Evolutionary conservation across 2,797 vertebrate species (phyloP).

Genomic region (Simalia tracyae): DNA sequence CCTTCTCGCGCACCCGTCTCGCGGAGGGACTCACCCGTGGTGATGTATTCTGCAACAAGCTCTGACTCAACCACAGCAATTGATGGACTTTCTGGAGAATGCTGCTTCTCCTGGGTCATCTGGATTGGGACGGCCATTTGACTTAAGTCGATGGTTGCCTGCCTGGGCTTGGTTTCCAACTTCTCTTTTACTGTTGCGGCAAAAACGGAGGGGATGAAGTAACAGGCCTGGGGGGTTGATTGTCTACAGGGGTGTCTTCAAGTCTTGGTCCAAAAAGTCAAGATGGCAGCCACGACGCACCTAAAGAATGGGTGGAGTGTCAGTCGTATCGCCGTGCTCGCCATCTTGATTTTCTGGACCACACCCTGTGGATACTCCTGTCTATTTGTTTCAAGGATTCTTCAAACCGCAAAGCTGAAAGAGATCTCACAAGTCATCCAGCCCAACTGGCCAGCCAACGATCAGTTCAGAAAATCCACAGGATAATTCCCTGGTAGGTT

Average conservation of each 20-base stretch:
- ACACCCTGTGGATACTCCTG: neutral
- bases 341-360: neutral
- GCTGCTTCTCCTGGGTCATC: constrained; percentile 88
- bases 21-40: constrained; percentile 76
- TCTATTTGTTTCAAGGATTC: neutral
- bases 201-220: neutral
- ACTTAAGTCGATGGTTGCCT: constrained; percentile 94
- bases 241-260: neutral
- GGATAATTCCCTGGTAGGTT: neutral
- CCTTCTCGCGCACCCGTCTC: rapidly evolving
- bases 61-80: constrained; percentile 85
- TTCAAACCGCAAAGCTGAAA: neutral
- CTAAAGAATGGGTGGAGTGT: rapidly evolving
- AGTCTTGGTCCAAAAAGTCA: neutral
- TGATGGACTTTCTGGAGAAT: constrained; percentile 82
- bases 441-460: neutral
- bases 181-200: constrained; percentile 87
- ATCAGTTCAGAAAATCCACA: neutral
- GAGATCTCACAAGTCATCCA: neutral
- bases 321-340: neutral
- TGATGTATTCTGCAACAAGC: constrained; percentile 77
- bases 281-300: neutral
- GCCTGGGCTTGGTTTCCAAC: constrained; percentile 85
- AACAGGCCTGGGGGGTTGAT: neutral
- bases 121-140: constrained; percentile 98